Evolutionary conservation across 2,888 invertebrate genomes (phyloP), one percentile per base, ranked within the genome.

Genomic region (Eretmocerus hayati): DNA sequence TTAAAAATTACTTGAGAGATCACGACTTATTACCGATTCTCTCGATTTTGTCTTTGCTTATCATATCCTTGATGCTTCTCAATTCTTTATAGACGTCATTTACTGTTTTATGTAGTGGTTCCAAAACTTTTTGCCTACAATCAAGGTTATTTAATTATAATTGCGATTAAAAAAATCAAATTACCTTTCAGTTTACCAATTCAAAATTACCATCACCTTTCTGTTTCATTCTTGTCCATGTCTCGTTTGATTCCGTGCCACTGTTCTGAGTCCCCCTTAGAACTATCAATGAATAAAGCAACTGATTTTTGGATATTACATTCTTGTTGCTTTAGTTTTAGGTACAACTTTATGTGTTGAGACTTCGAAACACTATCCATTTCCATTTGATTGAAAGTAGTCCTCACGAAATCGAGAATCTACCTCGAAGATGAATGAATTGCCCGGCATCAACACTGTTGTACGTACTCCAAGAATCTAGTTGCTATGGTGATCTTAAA

Each of bases 261-360:
- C 22, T 60, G 39, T 37, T 62, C 59, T 1, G 57, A 39, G 37
- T 62, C 58, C n/a, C 62, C 53, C 52, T 64, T 69, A 53, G 65
- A 58, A 38, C 54, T 64, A 2, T 56, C 55, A 16, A 67, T 54
- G 48, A 61, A 58, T 26, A 56, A 41, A 4, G 54, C 52, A 2
- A 69, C 42, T 13, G 58, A 60, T 41, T 62, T 69, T 23, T 67
- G 65, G 21, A 69, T 59, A 33, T 61, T 52, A 23, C 57, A 48
- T 46, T 67, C 68, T 38, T 70, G 64, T 21, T 65, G 62, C 42
- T 63, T 70, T 18, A 71, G 46, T 45, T 59, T 64, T 3, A 64
- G 48, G 21, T 66, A 54, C 5, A 49, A 18, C 23, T 52, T 54
- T 19, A 54, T 31, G 32, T 45, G 39, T 21, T 46, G 45, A 38